phyloP scores from a whole-genome alignment of 2,113 vertebrate species.

The Garra rufa region DNA sequence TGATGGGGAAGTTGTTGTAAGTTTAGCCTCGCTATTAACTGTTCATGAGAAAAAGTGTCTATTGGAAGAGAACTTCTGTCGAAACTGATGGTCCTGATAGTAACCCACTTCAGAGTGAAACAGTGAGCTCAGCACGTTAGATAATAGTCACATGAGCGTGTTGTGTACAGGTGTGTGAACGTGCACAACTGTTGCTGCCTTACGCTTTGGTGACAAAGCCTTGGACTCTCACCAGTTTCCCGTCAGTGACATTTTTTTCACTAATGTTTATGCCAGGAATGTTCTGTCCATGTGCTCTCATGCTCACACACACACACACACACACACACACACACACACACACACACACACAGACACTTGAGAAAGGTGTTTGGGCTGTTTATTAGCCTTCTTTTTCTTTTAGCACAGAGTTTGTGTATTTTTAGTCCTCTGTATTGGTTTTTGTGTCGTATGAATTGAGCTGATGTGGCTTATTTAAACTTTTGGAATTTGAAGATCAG shows the following conservation, averaged over 20 bases:
- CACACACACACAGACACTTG: no score
- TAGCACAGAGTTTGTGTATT: neutral
- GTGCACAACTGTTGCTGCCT: neutral
- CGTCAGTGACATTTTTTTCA: conserved; percentile 1
- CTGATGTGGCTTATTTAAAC: no score
- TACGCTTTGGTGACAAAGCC: neutral
- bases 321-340: neutral
- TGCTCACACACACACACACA: no score
- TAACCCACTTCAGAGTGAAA: neutral
- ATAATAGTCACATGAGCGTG: neutral
- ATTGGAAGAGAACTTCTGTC: neutral
- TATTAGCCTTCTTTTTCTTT: neutral
- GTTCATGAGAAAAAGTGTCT: neutral
- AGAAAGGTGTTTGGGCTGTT: neutral
- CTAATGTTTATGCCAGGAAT: neutral
- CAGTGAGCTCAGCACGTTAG: neutral
- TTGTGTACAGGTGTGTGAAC: conserved; percentile 19
- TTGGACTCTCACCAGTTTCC: neutral
- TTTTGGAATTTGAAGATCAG: no score
- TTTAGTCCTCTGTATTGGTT: no score
- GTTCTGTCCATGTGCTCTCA: neutral
- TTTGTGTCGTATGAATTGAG: no score
- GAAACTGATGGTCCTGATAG: neutral
- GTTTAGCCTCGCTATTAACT: neutral
- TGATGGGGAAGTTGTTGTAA: neutral